Evolutionary conservation across 2,888 invertebrate species (phyloP).

Genomic region (Agonopterix arenella): DNA sequence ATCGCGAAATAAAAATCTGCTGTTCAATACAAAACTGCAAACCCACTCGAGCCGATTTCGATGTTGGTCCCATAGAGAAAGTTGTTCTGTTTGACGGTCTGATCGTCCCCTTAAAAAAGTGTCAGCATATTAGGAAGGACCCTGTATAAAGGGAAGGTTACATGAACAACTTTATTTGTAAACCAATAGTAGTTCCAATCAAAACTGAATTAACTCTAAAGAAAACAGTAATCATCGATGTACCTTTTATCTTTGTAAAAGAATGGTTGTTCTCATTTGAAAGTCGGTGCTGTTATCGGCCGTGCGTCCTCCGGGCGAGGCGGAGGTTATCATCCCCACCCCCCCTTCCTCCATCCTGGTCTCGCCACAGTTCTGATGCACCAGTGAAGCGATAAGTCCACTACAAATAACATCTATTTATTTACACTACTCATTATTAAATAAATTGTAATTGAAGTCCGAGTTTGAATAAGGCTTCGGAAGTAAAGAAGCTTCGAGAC

Average conservation of each 20-base stretch:
- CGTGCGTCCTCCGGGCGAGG: constrained; percentile 52
- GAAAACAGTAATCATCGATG: constrained; percentile 9
- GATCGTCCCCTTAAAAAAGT: too few species aligned
- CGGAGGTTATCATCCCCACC: constrained; percentile 60
- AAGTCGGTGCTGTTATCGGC: constrained; percentile 54
- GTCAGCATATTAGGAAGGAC: too few species aligned
- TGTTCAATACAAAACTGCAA: too few species aligned
- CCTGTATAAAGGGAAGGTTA: too few species aligned
- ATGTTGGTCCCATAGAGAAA: too few species aligned
- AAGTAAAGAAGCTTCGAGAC: not conserved
- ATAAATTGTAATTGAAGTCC: not conserved
- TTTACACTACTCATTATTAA: not conserved
- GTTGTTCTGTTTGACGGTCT: too few species aligned
- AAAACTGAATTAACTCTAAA: constrained; percentile 3
- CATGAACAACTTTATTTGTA: too few species aligned
- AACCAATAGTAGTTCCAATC: not conserved
- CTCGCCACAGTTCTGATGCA: constrained; percentile 45
- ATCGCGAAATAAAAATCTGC: too few species aligned
- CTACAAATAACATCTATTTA: constrained; percentile 37
- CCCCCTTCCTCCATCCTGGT: constrained; percentile 31
- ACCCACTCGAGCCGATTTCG: too few species aligned
- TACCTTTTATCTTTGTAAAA: constrained; percentile 35
- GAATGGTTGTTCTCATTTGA: constrained; percentile 60
- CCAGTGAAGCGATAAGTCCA: constrained; percentile 54
- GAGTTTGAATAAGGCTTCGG: not conserved